phyloP scores from a whole-genome alignment of 2,113 vertebrate genomes.

The Phylloscopus whistleri region DNA sequence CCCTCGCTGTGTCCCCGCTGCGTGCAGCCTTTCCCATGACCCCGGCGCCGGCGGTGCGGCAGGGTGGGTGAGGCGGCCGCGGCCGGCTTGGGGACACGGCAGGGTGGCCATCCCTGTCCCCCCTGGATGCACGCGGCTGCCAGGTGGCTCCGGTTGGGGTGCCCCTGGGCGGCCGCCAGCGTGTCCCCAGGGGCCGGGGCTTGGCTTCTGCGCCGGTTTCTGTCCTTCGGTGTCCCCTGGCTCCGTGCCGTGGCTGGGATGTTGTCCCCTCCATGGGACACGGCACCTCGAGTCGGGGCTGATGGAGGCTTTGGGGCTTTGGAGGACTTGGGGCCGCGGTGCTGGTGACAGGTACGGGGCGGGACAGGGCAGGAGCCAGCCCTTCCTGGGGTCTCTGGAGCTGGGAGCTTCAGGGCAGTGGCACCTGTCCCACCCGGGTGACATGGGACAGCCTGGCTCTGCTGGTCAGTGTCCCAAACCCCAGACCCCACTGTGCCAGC shows the following conservation, averaged over 20 bases:
- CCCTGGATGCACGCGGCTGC: accelerated
- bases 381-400: not conserved
- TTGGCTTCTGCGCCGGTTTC: not conserved
- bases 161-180: not conserved
- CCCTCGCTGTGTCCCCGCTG: not conserved
- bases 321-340: accelerated
- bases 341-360: not conserved
- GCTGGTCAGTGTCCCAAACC: not conserved
- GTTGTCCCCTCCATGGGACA: not conserved
- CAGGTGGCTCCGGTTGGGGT: not conserved
- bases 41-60: not conserved
- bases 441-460: not conserved
- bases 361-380: not conserved
- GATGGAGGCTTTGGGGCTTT: not conserved
- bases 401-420: not conserved
- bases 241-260: not conserved
- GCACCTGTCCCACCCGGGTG: not conserved
- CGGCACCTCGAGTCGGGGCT: not conserved
- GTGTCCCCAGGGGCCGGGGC: not conserved
- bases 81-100: not conserved
- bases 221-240: conserved; percentile 20
- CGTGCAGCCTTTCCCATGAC: not conserved
- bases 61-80: not conserved
- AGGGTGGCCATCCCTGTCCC: not conserved
- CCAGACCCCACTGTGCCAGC: accelerated